Evolutionary conservation across 2,888 invertebrate species (phyloP), one percentile per base, ranked within the genome.

Genomic region (Brachyptera putata): DNA sequence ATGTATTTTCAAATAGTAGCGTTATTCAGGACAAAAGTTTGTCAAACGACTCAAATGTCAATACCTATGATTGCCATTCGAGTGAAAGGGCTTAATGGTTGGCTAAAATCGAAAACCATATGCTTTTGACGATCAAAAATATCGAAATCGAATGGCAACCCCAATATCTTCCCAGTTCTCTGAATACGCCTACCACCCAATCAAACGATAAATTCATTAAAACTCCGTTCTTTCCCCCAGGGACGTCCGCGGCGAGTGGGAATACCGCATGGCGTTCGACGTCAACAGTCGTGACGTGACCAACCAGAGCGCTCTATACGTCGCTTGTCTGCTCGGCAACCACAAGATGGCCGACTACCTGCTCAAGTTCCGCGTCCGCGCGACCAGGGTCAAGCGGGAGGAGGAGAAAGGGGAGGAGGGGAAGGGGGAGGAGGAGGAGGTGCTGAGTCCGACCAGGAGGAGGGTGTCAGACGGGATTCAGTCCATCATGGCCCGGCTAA

Each of bases 231-330:
- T 30, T 11, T 30, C 11, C 57, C 74, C 60, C 75, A 85, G 86
- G 59, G 91, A 91, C 71, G 77, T 80, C 34, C 79, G 82, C 1
- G 87, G 87, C 16, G 82, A 85, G 58, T 89, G 86, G 82, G 90
- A 91, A 72, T 97, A 92, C 77, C 81, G 82, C 22, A 82, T 90
- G 74, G 86, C 95, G n/a, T 94, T 95, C 72, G 95, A 97, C 75
- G 83, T 96, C 53, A 98, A 98, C 76, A 86, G 89, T 46, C 84
- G 87, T 66, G 95, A 95, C 76, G 91, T 89, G 2, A 89, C 90
- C 25, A 93, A 92, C 0, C 94, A 95, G 76, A 95, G 88, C 64
- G 87, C 95, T 57, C 78, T 98, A 11, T 95, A 95, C 75, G 84
- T 95, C 63, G 92, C 96, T 11, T 88, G 93, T 72, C 82, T 89